Evolutionary conservation across 2,113 vertebrate genomes (phyloP).

Genomic region (Romanogobio albipinnatus): DNA sequence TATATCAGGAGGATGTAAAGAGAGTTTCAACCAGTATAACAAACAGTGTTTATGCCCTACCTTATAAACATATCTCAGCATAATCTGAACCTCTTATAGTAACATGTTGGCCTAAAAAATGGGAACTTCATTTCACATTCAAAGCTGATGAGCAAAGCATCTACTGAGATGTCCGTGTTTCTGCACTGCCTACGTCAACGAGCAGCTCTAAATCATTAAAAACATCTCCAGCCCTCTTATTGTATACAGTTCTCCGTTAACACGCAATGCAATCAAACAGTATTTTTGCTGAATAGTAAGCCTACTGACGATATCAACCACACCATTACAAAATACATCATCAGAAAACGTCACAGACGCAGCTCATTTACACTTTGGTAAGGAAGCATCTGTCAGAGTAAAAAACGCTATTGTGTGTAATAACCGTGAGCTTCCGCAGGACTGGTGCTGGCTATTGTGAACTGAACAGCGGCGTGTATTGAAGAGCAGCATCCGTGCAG

Average conservation of each 20-base stretch:
- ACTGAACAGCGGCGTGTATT: background rate
- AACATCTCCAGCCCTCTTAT: background rate
- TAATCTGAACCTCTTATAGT: background rate
- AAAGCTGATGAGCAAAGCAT: background rate
- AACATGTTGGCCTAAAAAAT: background rate
- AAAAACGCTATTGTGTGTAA: background rate
- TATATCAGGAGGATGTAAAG: too few relatives aligned
- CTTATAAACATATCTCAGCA: background rate
- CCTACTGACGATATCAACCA: background rate
- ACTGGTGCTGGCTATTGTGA: constrained; percentile 24
- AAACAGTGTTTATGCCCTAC: too few relatives aligned
- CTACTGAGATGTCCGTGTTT: background rate
- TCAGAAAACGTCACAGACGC: background rate
- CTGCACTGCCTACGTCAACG: background rate
- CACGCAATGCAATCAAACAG: background rate
- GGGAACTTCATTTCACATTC: background rate
- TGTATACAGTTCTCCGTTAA: background rate
- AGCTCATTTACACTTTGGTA: constrained; percentile 6
- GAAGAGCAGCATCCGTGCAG: constrained; percentile 4
- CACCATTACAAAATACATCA: background rate
- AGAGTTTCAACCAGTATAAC: too few relatives aligned
- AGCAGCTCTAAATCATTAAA: background rate
- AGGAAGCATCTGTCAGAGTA: constrained; percentile 15
- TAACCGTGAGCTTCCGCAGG: background rate
- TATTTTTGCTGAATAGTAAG: background rate